Conservation (phyloP, 1,140 invertebrate genomes). For the Ylistrum balloti region DNA sequence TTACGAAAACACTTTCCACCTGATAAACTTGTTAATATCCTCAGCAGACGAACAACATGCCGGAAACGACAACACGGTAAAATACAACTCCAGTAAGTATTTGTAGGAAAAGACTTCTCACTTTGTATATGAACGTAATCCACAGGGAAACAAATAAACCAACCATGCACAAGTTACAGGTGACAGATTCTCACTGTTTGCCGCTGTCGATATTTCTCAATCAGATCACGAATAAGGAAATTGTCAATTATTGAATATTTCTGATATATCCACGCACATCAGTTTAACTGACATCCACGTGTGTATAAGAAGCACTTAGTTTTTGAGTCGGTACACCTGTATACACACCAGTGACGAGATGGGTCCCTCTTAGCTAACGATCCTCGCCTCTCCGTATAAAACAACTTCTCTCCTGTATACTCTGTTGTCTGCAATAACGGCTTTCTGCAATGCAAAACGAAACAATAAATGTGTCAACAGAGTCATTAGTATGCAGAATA, state of each 20-base stretch:
- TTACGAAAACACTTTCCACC: too few relatives aligned
- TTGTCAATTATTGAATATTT: not conserved
- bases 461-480: not conserved
- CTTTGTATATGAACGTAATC: too few relatives aligned
- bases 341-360: not conserved
- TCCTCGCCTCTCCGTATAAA: not conserved
- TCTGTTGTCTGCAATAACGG: not conserved
- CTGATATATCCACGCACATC: not conserved
- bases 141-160: too few relatives aligned
- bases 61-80: too few relatives aligned
- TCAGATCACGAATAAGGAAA: constrained; percentile 27
- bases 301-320: not conserved
- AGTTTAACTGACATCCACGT: not conserved
- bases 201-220: not conserved
- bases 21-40: too few relatives aligned
- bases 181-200: too few relatives aligned
- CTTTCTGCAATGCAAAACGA: not conserved
- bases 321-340: not conserved
- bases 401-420: not conserved
- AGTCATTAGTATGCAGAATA: not conserved
- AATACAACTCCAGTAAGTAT: too few relatives aligned
- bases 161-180: too few relatives aligned
- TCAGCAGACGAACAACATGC: too few relatives aligned
- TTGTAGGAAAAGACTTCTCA: too few relatives aligned
- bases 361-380: not conserved